These are phyloP conservation scores for Ips nitidus DNA, from an alignment of 1,140 invertebrate species.

Conservation along the genomic window DNA sequence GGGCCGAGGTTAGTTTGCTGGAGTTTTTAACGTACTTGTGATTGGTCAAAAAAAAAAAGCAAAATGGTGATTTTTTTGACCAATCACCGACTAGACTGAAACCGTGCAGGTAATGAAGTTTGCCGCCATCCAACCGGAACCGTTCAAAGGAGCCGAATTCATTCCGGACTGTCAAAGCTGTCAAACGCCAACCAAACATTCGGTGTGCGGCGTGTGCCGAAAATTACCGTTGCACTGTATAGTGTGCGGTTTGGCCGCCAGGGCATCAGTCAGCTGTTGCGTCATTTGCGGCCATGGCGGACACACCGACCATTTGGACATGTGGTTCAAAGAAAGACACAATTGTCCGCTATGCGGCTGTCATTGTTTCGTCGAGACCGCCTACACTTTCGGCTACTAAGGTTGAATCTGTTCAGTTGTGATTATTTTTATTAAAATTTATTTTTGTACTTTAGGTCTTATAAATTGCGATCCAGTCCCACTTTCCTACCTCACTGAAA, in stretches of 20 bases:
- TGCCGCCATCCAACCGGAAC: conserved; percentile 59
- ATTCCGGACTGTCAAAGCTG: conserved; percentile 74
- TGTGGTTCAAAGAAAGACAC: conserved; percentile 73
- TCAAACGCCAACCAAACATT: conserved; percentile 63
- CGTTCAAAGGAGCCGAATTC: conserved; percentile 73
- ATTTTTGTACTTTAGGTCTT: too few species aligned
- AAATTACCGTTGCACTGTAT: conserved; percentile 62
- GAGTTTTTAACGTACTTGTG: neutral
- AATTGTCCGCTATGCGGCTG: conserved; percentile 88
- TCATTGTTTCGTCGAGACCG: conserved; percentile 72
- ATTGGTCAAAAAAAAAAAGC: neutral
- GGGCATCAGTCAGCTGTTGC: conserved; percentile 81
- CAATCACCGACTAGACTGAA: neutral
- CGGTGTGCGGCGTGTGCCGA: conserved; percentile 58
- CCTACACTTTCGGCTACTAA: conserved; percentile 34
- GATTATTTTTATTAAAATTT: too few species aligned
- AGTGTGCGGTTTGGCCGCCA: conserved; percentile 83
- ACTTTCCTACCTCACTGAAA: too few species aligned
- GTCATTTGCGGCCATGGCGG: conserved; percentile 88
- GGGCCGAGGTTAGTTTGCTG: conserved; percentile 64
- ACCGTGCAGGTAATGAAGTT: conserved; percentile 64
- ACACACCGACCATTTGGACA: conserved; percentile 76
- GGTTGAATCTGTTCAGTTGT: neutral
- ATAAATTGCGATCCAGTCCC: too few species aligned
- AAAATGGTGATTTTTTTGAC: too few species aligned